Base-by-base conservation (phyloP, 2,797 vertebrate species). In the Sciurus vulgaris region DNA sequence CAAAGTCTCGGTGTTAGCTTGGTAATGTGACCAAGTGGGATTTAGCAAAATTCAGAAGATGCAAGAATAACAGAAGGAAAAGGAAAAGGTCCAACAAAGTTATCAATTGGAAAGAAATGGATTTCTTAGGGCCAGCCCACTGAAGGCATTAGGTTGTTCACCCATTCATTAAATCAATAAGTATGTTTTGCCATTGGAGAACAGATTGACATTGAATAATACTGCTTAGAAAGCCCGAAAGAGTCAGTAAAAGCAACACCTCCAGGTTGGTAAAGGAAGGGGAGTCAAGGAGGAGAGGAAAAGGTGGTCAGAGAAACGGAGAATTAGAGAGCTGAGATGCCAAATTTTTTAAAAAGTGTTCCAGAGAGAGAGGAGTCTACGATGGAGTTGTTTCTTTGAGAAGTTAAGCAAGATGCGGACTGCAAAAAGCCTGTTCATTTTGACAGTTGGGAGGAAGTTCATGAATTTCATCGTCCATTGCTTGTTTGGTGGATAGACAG, bases 401-500 rank as follows among this genome's bases (percentile, higher is more conserved):
- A 95, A 59, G 49, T 41, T 73, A 70, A 35, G 44, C 56, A 77
- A 78, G 65, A 92, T 26, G 4, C 69, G 5, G 5, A 56, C 76
- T 72, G 51, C 18, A 51, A 59, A 77, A 88, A 67, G 54, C 76
- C 47, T 70, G 38, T n/a, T 84, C 12, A 10, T 78, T 81, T 82
- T 69, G 59, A 87, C 81, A 47, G 63, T 14, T 86, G 72, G 56
- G 56, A 74, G 56, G 56, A 76, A 86, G 77, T n/a, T 63, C 2
- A 9, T 86, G 81, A 67, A 86, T 91, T 86, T 86, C 59, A 82
- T 87, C 15, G 38, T 74, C 54, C 77, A 20, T 77, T 76, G 81
- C 84, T 56, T 72, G 56, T 84, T 86, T 78, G 89, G 89, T 87
- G 44, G 59, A 93, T 35, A 76, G 86, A 67, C 44, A 89, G 92